Percentiles rank a stretch among this genome's conserved stretches.
Conservation (phyloP, 2,113 vertebrate species). For the Protobothrops flavoviridis region DNA sequence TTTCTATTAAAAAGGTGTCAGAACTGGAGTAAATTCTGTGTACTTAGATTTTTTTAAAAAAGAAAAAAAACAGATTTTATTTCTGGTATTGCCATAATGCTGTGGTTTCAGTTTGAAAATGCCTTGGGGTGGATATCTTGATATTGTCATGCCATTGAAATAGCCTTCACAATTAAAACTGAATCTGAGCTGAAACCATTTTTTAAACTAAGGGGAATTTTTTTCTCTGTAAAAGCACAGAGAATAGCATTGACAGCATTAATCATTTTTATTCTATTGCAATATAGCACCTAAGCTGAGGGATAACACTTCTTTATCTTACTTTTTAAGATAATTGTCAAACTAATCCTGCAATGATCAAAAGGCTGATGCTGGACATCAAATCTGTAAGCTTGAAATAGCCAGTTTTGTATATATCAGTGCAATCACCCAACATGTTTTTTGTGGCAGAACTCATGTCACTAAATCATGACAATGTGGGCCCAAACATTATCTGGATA, state of each 20-base stretch:
- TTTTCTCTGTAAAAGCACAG: constrained; percentile 16
- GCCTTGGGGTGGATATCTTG: constrained; percentile 55
- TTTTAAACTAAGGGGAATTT: constrained; percentile 32
- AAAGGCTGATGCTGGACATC: constrained; percentile 10
- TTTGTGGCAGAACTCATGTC: neutral
- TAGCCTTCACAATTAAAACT: constrained; percentile 43
- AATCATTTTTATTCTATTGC: constrained; percentile 33
- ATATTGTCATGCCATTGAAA: constrained; percentile 37
- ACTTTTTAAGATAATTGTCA: neutral
- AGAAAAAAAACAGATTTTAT: constrained; percentile 71
- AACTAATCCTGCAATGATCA: constrained; percentile 21
- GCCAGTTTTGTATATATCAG: neutral
- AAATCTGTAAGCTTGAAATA: constrained; percentile 15
- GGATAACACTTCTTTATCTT: constrained; percentile 27
- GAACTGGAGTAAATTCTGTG: constrained; percentile 88
- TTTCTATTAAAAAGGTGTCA: constrained; percentile 92
- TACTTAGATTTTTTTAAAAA: constrained; percentile 75
- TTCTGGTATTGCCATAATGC: constrained; percentile 69
- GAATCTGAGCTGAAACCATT: constrained; percentile 36
- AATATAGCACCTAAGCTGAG: neutral
- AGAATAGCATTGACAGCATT: constrained; percentile 27
- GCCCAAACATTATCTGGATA: neutral
- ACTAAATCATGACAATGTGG: constrained; percentile 16
- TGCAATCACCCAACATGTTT: neutral
- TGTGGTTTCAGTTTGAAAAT: constrained; percentile 71